phyloP scores from a whole-genome alignment of 1,140 invertebrate genomes.

The Cyclargus thomasi region DNA sequence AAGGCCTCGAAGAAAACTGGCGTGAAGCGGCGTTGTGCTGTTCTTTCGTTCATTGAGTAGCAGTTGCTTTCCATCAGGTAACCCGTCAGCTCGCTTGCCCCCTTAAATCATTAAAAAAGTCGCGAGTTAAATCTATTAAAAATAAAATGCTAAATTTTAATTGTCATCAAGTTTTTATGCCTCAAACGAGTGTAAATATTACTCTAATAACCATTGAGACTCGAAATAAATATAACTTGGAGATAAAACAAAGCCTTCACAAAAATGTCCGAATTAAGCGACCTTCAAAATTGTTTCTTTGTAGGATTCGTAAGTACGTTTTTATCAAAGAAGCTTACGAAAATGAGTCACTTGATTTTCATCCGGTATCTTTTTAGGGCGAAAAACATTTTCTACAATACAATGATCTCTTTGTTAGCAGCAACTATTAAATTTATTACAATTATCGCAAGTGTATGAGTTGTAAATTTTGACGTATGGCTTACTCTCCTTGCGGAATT shows the following conservation, averaged over 20 bases:
- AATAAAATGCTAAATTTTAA: background rate
- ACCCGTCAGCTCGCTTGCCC: too few relatives aligned
- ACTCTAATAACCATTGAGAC: background rate
- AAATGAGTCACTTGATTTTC: slow-evolving; percentile 3
- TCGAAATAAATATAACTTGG: background rate
- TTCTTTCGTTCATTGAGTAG: too few relatives aligned
- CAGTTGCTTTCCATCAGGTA: too few relatives aligned
- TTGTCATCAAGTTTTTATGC: background rate
- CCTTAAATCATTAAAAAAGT: too few relatives aligned
- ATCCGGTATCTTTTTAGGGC: background rate
- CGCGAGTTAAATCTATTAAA: too few relatives aligned
- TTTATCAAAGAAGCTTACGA: slow-evolving; percentile 7
- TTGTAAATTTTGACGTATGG: background rate
- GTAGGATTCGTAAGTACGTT: background rate
- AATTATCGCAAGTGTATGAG: background rate
- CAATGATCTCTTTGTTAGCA: background rate
- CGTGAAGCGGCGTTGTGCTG: too few relatives aligned
- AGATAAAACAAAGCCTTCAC: slow-evolving; percentile 5
- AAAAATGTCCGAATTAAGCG: slow-evolving; percentile 1
- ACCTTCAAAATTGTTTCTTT: slow-evolving; percentile 15
- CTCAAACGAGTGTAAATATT: background rate
- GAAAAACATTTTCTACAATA: background rate
- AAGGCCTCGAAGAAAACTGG: too few relatives aligned
- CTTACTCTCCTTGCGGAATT: background rate
- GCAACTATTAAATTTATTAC: background rate